A percentile compares a stretch with the other conserved stretches of the same genome.
Evolutionary conservation across 2,888 invertebrate genomes (phyloP).

Genomic region (Hyles lineata): DNA sequence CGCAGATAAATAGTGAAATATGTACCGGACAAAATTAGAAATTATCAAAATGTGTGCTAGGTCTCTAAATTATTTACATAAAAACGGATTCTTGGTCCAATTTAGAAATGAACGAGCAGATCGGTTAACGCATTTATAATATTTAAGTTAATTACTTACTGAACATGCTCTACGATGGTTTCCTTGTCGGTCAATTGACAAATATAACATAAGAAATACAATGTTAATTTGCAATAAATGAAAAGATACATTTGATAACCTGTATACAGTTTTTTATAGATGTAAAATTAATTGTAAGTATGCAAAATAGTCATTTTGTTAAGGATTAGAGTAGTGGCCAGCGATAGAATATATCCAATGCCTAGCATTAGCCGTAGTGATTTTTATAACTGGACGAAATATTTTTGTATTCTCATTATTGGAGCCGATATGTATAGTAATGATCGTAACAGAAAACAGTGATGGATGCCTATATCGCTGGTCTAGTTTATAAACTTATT

Average conservation of each 20-base stretch:
- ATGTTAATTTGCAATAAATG: background rate
- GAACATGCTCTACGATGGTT: background rate
- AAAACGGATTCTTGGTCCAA: too few species aligned
- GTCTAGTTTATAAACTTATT: conserved; percentile 9
- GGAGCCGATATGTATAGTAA: conserved; percentile 78
- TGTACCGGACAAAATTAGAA: too few species aligned
- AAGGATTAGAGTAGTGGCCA: conserved; percentile 14
- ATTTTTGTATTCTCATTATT: conserved; percentile 4
- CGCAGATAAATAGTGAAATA: too few species aligned
- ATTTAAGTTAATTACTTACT: too few species aligned
- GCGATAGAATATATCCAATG: background rate
- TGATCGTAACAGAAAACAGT: conserved; percentile 41
- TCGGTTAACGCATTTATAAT: too few species aligned
- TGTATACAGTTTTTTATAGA: conserved; percentile 22
- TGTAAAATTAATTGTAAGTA: conserved; percentile 21
- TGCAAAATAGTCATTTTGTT: conserved; percentile 25
- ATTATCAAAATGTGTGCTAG: too few species aligned
- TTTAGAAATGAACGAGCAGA: too few species aligned
- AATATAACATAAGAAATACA: background rate
- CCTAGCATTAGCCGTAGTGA: background rate
- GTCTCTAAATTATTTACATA: too few species aligned
- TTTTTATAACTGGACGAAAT: conserved; percentile 3
- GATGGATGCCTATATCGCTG: conserved; percentile 1
- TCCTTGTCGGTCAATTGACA: conserved; percentile 11
- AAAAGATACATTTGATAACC: conserved; percentile 17